Percentiles rank a stretch among this genome's conserved stretches.
Conservation (phyloP, 2,888 invertebrate genomes). For the Caenorhabditis doughertyi region DNA sequence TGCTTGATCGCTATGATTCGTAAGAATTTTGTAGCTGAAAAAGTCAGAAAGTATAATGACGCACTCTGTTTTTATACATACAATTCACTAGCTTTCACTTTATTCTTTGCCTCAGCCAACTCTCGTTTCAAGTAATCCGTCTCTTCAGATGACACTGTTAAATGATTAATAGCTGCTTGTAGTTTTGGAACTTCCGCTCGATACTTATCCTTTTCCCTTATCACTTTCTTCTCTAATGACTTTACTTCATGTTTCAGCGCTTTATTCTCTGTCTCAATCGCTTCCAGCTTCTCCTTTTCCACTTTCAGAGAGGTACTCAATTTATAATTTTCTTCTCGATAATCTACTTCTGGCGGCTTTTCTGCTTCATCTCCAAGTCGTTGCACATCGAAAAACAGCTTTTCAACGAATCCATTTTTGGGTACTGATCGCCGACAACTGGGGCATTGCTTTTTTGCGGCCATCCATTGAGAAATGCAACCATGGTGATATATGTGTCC, state of each 20-base stretch:
- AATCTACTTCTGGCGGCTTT: conserved; percentile 15
- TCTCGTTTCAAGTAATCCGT: conserved; percentile 12
- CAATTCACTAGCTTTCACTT: conserved; percentile 56
- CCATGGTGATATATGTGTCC: conserved; percentile 56
- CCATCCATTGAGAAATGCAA: conserved; percentile 58
- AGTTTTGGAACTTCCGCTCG: conserved; percentile 37
- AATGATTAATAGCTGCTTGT: conserved; percentile 28
- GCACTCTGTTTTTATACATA: conserved; percentile 18
- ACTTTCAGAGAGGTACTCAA: conserved; percentile 2
- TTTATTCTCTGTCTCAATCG: no score
- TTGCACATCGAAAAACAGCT: conserved; percentile 55
- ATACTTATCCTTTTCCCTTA: conserved; percentile 46
- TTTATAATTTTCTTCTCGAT: conserved; percentile 34
- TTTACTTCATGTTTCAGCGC: no score
- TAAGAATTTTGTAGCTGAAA: conserved; percentile 54
- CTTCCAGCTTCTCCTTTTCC: conserved; percentile 7
- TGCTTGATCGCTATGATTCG: conserved; percentile 5
- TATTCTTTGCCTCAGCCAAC: conserved; percentile 1
- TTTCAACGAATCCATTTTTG: conserved; percentile 58
- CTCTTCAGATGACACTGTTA: conserved; percentile 34
- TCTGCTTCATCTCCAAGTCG: background rate
- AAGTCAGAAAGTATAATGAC: background rate
- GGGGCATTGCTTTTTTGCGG: conserved; percentile 59
- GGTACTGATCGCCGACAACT: conserved; percentile 55
- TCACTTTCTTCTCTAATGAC: conserved; percentile 52